Percentiles rank a stretch among this genome's conserved stretches.
phyloP scores from a whole-genome alignment of 2,888 invertebrate genomes.

The Trissoscelio sp. region DNA sequence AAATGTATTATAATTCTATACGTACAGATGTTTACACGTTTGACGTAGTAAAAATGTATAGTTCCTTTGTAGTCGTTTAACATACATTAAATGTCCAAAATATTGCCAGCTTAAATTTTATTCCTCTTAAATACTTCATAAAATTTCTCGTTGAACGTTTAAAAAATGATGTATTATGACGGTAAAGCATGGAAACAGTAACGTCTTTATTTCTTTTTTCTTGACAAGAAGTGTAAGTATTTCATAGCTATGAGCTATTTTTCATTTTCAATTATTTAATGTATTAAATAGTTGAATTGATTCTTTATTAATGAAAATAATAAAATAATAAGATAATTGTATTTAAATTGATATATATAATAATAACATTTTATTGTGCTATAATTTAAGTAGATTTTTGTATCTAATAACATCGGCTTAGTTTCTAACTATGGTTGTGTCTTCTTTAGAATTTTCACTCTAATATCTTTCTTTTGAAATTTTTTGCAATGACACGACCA shows the following conservation, averaged over 20 bases:
- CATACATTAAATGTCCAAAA: slow-evolving; percentile 52
- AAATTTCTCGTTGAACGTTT: slow-evolving; percentile 51
- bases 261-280: no score
- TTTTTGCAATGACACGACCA: no score
- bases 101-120: slow-evolving; percentile 58
- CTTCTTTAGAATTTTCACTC: no score
- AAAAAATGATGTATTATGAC: slow-evolving; percentile 62
- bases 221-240: neutral
- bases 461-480: no score
- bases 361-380: no score
- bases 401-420: no score
- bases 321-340: no score
- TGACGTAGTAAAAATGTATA: slow-evolving; percentile 36
- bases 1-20: neutral
- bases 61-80: slow-evolving; percentile 41
- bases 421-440: no score
- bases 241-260: slow-evolving; percentile 2
- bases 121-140: slow-evolving; percentile 62
- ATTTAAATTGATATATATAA: no score
- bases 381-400: no score
- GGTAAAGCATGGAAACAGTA: slow-evolving; percentile 48
- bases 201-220: slow-evolving; percentile 52
- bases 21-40: slow-evolving; percentile 20
- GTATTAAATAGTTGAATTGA: no score
- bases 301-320: no score